Base-by-base conservation (phyloP, 2,113 vertebrate species). In the Eulemur rufifrons region DNA sequence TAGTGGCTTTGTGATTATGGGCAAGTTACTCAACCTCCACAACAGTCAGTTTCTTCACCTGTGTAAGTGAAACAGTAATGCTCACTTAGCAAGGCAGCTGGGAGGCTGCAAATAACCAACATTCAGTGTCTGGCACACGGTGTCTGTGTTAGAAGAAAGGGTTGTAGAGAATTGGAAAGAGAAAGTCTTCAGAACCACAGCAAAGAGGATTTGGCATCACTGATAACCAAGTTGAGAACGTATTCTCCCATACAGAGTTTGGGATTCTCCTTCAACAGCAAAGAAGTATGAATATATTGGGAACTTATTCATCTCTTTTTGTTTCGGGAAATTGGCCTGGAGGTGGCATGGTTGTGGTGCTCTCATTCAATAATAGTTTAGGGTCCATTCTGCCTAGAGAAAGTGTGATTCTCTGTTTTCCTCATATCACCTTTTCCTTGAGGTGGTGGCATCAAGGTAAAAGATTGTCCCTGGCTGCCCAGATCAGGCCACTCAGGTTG, bases 31-130 rank as follows among this genome's bases (percentile, higher is more conserved):
- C 21, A 64, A 56, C n/a, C 37, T 86, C n/a, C 69, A 6, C 71
- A 63, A 96, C 66, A 92, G 52, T 92, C 45, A 50, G 25, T 86
- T 83, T 93, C 50, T n/a, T 87, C 56, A 29, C 74, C 64, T 95
- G 50, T 54, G 3, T 91, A 73, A 93, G 56, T 27, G 64, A 86
- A n/a, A 78, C 39, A 95, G 27, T 56, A 61, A 63, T 39, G 32
- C 18, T 96, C 59, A 83, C 69, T 87, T 93, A 66, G 64, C 64
- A 80, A 95, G 84, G 78, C 73, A 96, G 32, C 42, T 68, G 78
- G 23, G 42, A 81, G 59, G 69, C 34, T 69, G 42, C 50, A 94
- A 80, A 73, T 47, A 73, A 37, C 73, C 71, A 68, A 85, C 45
- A 64, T 78, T 73, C n/a, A 52, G 56, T 61, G 47, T 45, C 64